These are phyloP conservation scores for Lasioglossum calceatum DNA, from an alignment of 2,888 invertebrate genomes.

Conservation along the genomic window DNA sequence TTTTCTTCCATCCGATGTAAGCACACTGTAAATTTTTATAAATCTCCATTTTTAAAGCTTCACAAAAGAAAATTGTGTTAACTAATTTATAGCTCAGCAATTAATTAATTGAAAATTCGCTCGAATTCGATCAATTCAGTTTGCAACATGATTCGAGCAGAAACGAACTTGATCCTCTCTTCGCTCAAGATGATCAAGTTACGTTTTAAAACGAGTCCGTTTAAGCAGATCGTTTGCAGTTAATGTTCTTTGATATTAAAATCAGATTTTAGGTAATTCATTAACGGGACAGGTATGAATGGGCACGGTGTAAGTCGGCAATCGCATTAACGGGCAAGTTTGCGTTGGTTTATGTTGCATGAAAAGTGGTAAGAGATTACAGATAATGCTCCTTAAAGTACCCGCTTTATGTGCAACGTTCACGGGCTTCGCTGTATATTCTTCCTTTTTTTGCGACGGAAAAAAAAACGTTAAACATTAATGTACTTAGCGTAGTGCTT, in stretches of 20 bases:
- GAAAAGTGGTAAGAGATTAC: constrained; percentile 52
- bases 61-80: neutral
- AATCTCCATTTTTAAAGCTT: neutral
- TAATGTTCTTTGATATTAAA: constrained; percentile 24
- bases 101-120: neutral
- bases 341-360: constrained; percentile 46
- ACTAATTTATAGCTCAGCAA: neutral
- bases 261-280: constrained; percentile 33
- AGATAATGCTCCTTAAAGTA: constrained; percentile 46
- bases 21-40: neutral
- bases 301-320: constrained; percentile 39
- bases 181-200: neutral
- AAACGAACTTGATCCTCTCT: neutral
- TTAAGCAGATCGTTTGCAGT: constrained; percentile 2
- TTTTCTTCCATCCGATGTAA: neutral
- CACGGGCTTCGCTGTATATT: neutral
- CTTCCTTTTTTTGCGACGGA: constrained; percentile 20
- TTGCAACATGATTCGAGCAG: neutral
- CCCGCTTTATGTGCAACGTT: constrained; percentile 17
- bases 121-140: no score
- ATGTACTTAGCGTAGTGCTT: constrained; percentile 21
- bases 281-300: constrained; percentile 32
- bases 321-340: constrained; percentile 51
- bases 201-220: neutral
- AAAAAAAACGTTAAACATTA: constrained; percentile 44